Evolutionary conservation across 2,113 vertebrate species (phyloP), one percentile per base, ranked within the genome.

Genomic region (Naja naja): DNA sequence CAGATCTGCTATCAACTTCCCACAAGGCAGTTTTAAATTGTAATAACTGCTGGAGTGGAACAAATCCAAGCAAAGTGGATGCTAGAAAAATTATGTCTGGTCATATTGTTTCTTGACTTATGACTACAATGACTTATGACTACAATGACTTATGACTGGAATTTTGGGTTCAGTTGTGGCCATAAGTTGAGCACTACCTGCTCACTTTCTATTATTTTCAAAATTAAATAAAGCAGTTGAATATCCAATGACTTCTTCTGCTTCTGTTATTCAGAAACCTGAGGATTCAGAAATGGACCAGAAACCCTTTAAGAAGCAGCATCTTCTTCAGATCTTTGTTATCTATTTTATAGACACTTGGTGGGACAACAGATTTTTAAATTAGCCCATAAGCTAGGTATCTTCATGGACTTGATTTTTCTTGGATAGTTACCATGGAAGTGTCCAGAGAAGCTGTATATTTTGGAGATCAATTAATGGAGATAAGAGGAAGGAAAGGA

Each of bases 11-110:
- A 30, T 7, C 89, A 88, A 22, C 3, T 27, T 87, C 93, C 93
- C 64, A 18, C 34, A 94, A 93, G 16, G 0, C 14, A 88, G 1
- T 5, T 92, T 56, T 69, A 81, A 94, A 94, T 9, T 0, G 0
- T 52, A 53, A 93, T 93, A 91, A 23, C 25, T 91, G 39, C 23
- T 93, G 49, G 49, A 94, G 23, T 34, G 91, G 55, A 81, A 9
- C 12, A 22, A 23, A n/a, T 49, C 39, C 27, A 69, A n/a, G 85
- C 55, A 60, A 60, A 87, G 54, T 1, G 90, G 6, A 23, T 47
- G 52, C 47, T 86, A 56, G 85, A 91, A 69, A 52, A 25, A 58
- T 25, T 58, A 58, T 58, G 7, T 25, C 23, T 53, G 52, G 12
- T 53, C 52, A 53, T 53, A 53, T 53, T 53, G 52, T 53, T 53